Conservation (phyloP, 2,797 vertebrate genomes). For the Hypotaenidia philippensis region DNA sequence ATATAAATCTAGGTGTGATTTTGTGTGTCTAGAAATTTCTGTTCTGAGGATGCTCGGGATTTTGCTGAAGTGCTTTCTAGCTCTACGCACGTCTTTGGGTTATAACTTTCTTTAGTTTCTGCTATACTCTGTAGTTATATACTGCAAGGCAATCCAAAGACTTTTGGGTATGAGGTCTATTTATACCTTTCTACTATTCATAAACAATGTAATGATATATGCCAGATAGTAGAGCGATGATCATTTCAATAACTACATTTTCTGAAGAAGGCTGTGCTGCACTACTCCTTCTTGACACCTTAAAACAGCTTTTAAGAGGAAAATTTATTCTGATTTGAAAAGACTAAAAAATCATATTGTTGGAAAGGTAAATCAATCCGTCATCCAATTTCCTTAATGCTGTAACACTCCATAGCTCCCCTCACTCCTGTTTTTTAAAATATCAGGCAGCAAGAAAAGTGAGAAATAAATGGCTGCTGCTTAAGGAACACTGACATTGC, state of each 20-base stretch:
- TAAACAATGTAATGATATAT: not conserved
- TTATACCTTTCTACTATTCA: not conserved
- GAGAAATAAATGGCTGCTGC: not conserved
- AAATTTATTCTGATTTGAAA: conserved; percentile 22
- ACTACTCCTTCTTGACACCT: not conserved
- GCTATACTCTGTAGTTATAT: not conserved
- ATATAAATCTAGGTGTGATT: not conserved
- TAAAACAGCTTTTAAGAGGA: not conserved
- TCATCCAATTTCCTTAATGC: not conserved
- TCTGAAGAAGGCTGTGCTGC: not conserved
- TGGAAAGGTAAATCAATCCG: not conserved
- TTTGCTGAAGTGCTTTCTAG: not conserved
- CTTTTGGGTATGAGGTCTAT: not conserved
- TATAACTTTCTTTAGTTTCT: not conserved
- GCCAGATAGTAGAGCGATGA: not conserved
- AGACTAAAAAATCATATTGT: not conserved
- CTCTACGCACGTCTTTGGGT: not conserved
- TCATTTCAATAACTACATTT: not conserved
- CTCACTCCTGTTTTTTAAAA: not conserved
- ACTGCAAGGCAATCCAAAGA: not conserved
- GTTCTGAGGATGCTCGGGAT: not conserved
- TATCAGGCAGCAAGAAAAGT: not conserved
- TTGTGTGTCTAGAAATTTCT: not conserved
- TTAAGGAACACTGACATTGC: not conserved
- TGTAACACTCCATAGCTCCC: not conserved